These are phyloP conservation scores for Drosophila repleta DNA, from an alignment of 1,140 invertebrate genomes.

Conservation along the genomic window DNA sequence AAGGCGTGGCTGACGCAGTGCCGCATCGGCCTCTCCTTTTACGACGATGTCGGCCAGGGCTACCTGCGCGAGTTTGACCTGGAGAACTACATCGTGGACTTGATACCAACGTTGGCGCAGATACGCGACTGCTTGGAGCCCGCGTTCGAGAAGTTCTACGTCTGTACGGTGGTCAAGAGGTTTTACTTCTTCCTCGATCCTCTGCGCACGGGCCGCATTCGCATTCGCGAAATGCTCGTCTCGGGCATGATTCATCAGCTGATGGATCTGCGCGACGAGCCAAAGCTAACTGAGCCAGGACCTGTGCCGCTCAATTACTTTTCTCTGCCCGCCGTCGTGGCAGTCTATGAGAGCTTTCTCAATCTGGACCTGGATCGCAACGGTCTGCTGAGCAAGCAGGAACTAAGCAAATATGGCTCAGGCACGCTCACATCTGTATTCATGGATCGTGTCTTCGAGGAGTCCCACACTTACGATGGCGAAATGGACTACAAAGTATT, in stretches of 20 bases:
- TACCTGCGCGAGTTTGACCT: conserved; percentile 95
- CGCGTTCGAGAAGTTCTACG: conserved; percentile 98
- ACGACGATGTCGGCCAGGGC: conserved; percentile 96
- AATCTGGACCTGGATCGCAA: conserved; percentile 97
- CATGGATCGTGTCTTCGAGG: conserved; percentile 96
- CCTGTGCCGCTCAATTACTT: conserved; percentile 97
- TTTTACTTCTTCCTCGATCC: conserved; percentile 98
- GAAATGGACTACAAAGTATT: conserved; percentile 99
- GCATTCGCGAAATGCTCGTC: conserved; percentile 95
- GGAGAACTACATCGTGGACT: conserved; percentile 96
- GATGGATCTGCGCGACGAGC: conserved; percentile 93
- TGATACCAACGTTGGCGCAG: conserved; percentile 95
- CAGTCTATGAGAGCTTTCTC: conserved; percentile 96
- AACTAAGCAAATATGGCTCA: conserved; percentile 94
- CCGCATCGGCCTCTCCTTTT: conserved; percentile 95
- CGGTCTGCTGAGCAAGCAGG: conserved; percentile 96
- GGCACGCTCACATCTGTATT: conserved; percentile 96
- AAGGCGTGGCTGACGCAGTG: conserved; percentile 98
- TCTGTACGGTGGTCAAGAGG: conserved; percentile 97
- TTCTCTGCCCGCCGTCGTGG: conserved; percentile 93
- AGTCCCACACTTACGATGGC: conserved; percentile 96
- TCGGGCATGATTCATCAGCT: conserved; percentile 97
- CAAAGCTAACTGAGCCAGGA: conserved; percentile 64
- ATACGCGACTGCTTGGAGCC: conserved; percentile 93
- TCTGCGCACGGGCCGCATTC: conserved; percentile 92